Conservation (phyloP, 2,113 vertebrate species). For the Odocoileus hemionus region DNA sequence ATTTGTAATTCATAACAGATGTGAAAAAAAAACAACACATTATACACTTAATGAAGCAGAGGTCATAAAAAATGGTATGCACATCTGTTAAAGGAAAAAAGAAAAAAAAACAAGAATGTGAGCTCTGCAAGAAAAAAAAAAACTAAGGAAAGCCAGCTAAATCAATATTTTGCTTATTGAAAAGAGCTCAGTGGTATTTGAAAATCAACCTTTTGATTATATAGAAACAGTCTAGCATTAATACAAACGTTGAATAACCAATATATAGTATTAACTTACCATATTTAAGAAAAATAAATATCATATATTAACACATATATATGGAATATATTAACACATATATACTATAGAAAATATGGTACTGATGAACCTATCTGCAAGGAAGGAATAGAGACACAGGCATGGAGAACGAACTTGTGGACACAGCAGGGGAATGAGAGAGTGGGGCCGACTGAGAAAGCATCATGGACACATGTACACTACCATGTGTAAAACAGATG, state of each 20-base stretch:
- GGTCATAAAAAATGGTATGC: slow-evolving; percentile 43
- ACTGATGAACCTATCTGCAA: background rate
- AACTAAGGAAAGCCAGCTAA: background rate
- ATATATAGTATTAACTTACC: background rate
- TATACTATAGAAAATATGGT: background rate
- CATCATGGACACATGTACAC: background rate
- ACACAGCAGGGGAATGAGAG: background rate
- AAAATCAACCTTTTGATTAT: background rate
- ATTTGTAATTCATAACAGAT: slow-evolving; percentile 54
- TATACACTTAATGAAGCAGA: slow-evolving; percentile 60
- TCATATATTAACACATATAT: background rate
- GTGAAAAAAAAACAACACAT: slow-evolving; percentile 33
- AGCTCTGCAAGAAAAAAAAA: background rate
- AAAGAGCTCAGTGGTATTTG: background rate
- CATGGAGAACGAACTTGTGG: background rate
- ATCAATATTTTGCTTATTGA: background rate
- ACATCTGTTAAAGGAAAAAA: slow-evolving; percentile 21
- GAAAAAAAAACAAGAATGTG: background rate
- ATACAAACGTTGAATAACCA: background rate
- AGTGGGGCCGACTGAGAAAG: background rate
- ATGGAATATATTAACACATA: background rate
- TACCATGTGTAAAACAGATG: background rate
- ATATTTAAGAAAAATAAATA: background rate
- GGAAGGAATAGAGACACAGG: background rate
- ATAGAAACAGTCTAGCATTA: background rate